A percentile compares a stretch with the other conserved stretches of the same genome.
These are phyloP conservation scores for Agonopterix alstromeriana DNA, from an alignment of 2,888 invertebrate genomes.

Conservation along the genomic window DNA sequence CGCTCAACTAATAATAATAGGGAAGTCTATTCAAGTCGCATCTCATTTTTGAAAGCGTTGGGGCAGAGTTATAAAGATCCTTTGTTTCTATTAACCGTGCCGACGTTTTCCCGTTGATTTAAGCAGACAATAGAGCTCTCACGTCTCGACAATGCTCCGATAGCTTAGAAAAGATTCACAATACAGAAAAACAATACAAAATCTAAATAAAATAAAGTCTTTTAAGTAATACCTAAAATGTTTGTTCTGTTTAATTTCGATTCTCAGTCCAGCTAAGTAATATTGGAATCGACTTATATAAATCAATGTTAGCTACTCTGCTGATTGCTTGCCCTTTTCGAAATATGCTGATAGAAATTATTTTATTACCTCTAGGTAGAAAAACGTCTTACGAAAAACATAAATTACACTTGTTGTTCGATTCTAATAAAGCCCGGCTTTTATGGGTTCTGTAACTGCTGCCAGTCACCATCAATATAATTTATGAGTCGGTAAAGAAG, in stretches of 20 bases:
- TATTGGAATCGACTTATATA: conserved; percentile 11
- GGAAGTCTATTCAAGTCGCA: conserved; percentile 1
- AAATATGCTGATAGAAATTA: conserved; percentile 2
- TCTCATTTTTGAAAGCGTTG: conserved; percentile 46
- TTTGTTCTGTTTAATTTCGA: conserved; percentile 29
- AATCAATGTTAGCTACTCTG: neutral
- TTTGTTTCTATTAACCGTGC: conserved; percentile 58
- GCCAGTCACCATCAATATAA: conserved; percentile 61
- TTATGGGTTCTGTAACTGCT: conserved; percentile 57
- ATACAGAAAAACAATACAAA: conserved; percentile 52
- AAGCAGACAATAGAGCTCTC: conserved; percentile 55
- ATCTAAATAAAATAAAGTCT: conserved; percentile 53
- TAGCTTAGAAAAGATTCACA: conserved; percentile 63
- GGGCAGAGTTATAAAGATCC: conserved; percentile 51
- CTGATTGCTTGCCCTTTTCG: no score
- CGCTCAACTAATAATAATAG: neutral
- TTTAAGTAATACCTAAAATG: conserved; percentile 35
- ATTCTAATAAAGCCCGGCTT: conserved; percentile 53
- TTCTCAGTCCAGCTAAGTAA: conserved; percentile 11
- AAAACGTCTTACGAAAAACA: conserved; percentile 10
- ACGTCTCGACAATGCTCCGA: conserved; percentile 49
- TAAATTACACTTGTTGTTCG: conserved; percentile 44
- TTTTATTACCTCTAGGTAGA: conserved; percentile 3
- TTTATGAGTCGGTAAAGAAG: conserved; percentile 64
- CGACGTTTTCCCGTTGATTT: conserved; percentile 51